Conservation (phyloP, 1,140 invertebrate species). For the Nymphalis io region DNA sequence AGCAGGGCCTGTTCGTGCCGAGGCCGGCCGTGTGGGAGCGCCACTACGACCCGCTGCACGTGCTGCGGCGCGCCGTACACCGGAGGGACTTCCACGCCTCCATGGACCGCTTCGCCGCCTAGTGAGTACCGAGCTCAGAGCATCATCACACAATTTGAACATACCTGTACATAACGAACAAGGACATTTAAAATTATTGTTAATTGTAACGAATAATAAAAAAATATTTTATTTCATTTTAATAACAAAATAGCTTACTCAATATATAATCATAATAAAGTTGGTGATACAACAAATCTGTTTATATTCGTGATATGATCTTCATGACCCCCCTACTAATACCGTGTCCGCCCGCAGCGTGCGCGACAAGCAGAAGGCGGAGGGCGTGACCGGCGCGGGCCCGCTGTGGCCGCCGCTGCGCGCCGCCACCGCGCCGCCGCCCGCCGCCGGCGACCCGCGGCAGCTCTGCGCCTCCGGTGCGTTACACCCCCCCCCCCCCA, state of each 20-base stretch:
- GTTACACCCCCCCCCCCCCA: too few species aligned
- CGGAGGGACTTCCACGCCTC: slow-evolving; percentile 95
- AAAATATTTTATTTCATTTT: too few species aligned
- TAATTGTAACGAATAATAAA: too few species aligned
- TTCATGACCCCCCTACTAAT: neutral
- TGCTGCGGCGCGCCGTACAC: slow-evolving; percentile 94
- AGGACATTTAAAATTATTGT: too few species aligned
- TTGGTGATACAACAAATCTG: too few species aligned
- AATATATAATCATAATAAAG: too few species aligned
- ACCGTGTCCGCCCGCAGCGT: slow-evolving; percentile 42
- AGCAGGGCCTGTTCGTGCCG: slow-evolving; percentile 97
- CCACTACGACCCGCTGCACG: slow-evolving; percentile 96
- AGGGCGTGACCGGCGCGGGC: slow-evolving; percentile 31
- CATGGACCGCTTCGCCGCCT: slow-evolving; percentile 93
- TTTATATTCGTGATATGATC: too few species aligned
- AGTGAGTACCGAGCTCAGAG: slow-evolving; percentile 82
- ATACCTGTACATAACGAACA: too few species aligned
- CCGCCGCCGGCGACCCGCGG: slow-evolving; percentile 62
- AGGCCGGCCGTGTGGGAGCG: slow-evolving; percentile 94
- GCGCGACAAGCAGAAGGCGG: slow-evolving; percentile 65
- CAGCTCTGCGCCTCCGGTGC: slow-evolving; percentile 60
- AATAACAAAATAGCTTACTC: too few species aligned
- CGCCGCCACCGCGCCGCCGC: slow-evolving; percentile 48
- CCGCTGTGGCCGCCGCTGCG: slow-evolving; percentile 74
- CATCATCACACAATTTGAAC: neutral